These are phyloP conservation scores for Odontocolon sp. DNA, from an alignment of 2,888 invertebrate species.

Conservation along the genomic window DNA sequence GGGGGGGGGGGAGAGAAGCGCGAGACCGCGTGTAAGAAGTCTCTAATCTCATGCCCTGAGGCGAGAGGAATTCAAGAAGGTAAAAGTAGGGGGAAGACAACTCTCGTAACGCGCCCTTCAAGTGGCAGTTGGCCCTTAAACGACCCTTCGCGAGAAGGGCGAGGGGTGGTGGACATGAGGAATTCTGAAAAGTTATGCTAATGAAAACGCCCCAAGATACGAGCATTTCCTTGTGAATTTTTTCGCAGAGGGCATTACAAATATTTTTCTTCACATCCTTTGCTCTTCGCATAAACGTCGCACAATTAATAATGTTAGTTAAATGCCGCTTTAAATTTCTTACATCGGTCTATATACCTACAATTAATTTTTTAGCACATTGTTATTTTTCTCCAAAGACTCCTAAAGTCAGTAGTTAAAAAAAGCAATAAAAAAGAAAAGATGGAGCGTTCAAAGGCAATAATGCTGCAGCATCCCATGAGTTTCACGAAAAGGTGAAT, in stretches of 20 bases:
- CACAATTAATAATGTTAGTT: background rate
- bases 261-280: conserved; percentile 23
- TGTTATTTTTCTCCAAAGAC: background rate
- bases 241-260: conserved; percentile 7
- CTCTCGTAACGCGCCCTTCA: conserved; percentile 66
- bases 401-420: background rate
- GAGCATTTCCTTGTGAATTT: conserved; percentile 23
- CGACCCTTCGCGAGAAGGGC: conserved; percentile 53
- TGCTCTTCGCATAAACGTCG: background rate
- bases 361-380: background rate
- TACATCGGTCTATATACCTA: background rate
- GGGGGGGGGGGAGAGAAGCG: conserved; percentile 58
- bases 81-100: conserved; percentile 59
- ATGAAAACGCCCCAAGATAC: conserved; percentile 44
- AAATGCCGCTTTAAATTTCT: background rate
- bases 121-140: conserved; percentile 67
- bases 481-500: conserved; percentile 32
- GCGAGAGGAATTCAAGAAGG: conserved; percentile 57
- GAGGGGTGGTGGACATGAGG: conserved; percentile 8
- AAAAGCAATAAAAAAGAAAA: background rate
- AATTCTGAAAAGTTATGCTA: conserved; percentile 47
- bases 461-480: background rate
- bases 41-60: conserved; percentile 68
- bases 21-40: conserved; percentile 69
- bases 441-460: background rate